phyloP scores from a whole-genome alignment of 2,888 invertebrate genomes.

The Caenorhabditis wallacei region DNA sequence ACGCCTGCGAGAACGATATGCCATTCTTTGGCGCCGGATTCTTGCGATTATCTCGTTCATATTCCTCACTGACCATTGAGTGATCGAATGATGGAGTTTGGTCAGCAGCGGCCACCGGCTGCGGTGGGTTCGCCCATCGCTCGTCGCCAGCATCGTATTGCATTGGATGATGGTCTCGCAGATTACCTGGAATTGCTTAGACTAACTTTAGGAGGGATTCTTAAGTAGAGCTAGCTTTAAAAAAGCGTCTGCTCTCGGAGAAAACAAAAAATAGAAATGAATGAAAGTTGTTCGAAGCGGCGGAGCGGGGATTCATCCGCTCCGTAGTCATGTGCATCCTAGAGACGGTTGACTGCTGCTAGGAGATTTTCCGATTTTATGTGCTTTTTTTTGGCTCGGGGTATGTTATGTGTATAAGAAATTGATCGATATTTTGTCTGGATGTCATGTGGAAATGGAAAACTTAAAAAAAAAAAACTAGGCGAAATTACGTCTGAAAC shows the following conservation, averaged over 20 bases:
- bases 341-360: neutral
- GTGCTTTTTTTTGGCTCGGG: neutral
- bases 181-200: neutral
- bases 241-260: neutral
- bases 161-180: slow-evolving; percentile 14
- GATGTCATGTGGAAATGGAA: no score
- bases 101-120: slow-evolving; percentile 45
- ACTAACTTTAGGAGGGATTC: no score
- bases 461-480: no score
- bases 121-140: slow-evolving; percentile 61
- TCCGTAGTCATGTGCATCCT: slow-evolving; percentile 1
- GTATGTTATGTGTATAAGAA: neutral
- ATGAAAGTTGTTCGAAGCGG: neutral
- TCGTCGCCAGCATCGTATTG: slow-evolving; percentile 41
- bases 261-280: neutral
- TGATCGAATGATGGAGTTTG: slow-evolving; percentile 36
- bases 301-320: slow-evolving; percentile 4
- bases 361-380: slow-evolving; percentile 4
- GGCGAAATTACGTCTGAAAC: no score
- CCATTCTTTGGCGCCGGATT: slow-evolving; percentile 53
- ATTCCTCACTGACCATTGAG: slow-evolving; percentile 60
- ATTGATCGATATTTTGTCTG: no score
- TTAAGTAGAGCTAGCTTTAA: no score
- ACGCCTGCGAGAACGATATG: slow-evolving; percentile 59
- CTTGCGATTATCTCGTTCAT: slow-evolving; percentile 46